Conservation (phyloP, 2,888 invertebrate genomes). For the Nemapogon koenigi region DNA sequence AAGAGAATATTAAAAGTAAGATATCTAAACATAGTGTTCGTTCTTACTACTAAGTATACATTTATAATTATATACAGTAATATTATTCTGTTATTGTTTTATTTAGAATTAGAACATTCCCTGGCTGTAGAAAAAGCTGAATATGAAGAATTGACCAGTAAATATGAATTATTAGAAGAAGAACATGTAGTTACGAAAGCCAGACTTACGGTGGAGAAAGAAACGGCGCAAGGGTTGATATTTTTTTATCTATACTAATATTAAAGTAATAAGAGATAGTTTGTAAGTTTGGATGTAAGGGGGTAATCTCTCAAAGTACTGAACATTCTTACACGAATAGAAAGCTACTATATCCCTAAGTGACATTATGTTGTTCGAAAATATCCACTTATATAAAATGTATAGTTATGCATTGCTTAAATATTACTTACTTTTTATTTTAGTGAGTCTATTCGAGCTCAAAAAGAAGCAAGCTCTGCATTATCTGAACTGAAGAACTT, state of each 20-base stretch:
- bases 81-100: conserved; percentile 15
- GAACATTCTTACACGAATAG: too few species aligned
- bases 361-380: too few species aligned
- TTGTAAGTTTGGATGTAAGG: too few species aligned
- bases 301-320: too few species aligned
- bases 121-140: conserved; percentile 73
- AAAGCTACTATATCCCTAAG: too few species aligned
- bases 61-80: too few species aligned
- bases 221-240: conserved; percentile 72
- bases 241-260: background rate
- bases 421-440: conserved; percentile 15
- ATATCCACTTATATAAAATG: too few species aligned
- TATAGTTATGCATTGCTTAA: too few species aligned
- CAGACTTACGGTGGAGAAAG: conserved; percentile 81
- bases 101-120: conserved; percentile 70
- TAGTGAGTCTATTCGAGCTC: conserved; percentile 68
- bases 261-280: background rate
- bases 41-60: too few species aligned
- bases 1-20: conserved; percentile 73
- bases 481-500: conserved; percentile 70
- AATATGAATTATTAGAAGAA: conserved; percentile 84
- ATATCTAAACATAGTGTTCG: too few species aligned
- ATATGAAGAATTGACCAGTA: conserved; percentile 79
- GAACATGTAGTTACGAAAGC: conserved; percentile 86
- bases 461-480: conserved; percentile 67